Conservation (phyloP, 2,888 invertebrate genomes). For the Rosalia funebris region DNA sequence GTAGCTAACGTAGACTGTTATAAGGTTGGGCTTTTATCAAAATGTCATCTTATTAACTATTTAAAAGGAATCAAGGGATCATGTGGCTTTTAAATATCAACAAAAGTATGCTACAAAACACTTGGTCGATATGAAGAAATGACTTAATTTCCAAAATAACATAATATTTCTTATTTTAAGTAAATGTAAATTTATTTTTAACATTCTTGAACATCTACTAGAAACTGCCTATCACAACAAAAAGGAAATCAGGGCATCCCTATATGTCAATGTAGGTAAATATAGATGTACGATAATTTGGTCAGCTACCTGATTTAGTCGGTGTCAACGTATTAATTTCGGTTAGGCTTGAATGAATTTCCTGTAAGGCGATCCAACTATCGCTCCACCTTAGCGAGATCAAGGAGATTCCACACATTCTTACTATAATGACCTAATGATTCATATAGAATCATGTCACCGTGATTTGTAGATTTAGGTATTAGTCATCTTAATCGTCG, state of each 20-base stretch:
- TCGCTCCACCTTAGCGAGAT: constrained; percentile 5
- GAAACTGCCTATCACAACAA: too few relatives aligned
- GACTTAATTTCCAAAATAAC: too few relatives aligned
- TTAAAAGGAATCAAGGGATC: too few relatives aligned
- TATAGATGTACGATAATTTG: constrained; percentile 2
- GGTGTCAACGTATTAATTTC: constrained; percentile 1
- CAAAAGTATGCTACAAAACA: too few relatives aligned
- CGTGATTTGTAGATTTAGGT: neutral
- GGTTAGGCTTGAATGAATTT: neutral
- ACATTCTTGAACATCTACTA: too few relatives aligned
- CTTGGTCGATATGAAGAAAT: too few relatives aligned
- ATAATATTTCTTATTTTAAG: too few relatives aligned
- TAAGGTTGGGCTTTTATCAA: too few relatives aligned
- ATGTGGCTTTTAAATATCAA: too few relatives aligned
- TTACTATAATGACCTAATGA: constrained; percentile 13
- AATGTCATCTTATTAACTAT: too few relatives aligned
- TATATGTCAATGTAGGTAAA: neutral
- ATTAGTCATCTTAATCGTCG: constrained; percentile 2
- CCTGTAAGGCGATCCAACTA: neutral
- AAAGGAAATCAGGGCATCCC: neutral
- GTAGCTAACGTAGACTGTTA: too few relatives aligned
- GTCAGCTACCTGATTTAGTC: neutral
- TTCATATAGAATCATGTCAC: constrained; percentile 2
- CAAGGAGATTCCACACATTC: constrained; percentile 17
- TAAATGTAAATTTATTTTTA: too few relatives aligned